A percentile compares a stretch with the other conserved stretches of the same genome.
Conservation (phyloP, 1,140 invertebrate species). For the Heliconius melpomene region DNA sequence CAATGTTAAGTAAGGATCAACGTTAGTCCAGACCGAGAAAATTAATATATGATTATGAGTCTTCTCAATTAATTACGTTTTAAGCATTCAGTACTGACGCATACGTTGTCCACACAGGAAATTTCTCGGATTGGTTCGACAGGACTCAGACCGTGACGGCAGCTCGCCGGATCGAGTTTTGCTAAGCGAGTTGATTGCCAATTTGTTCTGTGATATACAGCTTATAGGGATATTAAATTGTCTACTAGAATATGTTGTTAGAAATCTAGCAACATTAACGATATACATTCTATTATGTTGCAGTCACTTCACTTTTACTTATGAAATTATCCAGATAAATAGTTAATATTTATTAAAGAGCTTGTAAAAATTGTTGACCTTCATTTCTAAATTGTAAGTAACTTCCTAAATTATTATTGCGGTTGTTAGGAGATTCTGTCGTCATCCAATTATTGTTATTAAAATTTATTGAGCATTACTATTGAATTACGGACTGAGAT, state of each 20-base stretch:
- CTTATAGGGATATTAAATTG: conserved; percentile 57
- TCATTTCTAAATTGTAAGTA: conserved; percentile 21
- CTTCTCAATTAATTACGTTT: conserved; percentile 51
- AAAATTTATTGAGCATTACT: conserved; percentile 68
- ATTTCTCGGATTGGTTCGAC: conserved; percentile 34
- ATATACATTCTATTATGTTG: conserved; percentile 6
- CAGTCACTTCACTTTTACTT: background rate
- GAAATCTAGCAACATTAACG: conserved; percentile 8
- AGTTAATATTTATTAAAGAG: no score
- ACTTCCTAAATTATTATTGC: conserved; percentile 48
- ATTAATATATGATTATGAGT: conserved; percentile 65
- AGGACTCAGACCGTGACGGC: conserved; percentile 43
- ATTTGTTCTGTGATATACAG: conserved; percentile 66
- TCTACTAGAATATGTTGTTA: conserved; percentile 29
- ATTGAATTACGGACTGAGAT: conserved; percentile 59
- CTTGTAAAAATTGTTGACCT: background rate
- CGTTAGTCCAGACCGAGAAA: conserved; percentile 49
- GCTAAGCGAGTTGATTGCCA: conserved; percentile 65
- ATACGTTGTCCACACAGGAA: conserved; percentile 40
- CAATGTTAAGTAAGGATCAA: conserved; percentile 55
- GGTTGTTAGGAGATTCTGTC: conserved; percentile 56
- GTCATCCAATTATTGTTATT: conserved; percentile 67
- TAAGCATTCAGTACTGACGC: conserved; percentile 37
- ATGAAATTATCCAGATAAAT: background rate
- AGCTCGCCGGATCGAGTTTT: conserved; percentile 38